Conservation (phyloP, 2,113 vertebrate species). For the Phocoena sinus region DNA sequence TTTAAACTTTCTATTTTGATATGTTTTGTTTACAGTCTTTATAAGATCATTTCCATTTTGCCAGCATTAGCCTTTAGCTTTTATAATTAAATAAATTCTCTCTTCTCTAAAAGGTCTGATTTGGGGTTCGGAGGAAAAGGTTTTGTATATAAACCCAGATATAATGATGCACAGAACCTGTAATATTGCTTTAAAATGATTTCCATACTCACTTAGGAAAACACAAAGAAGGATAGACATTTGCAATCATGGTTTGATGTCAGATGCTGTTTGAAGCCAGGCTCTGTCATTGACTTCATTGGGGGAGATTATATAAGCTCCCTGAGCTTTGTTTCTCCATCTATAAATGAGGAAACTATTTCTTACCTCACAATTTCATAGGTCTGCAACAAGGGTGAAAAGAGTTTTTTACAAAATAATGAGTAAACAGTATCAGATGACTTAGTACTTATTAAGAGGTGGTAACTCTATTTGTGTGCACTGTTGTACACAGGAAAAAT, state of each 20-base stretch:
- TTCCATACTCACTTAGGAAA: not conserved
- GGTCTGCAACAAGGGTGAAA: not conserved
- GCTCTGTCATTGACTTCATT: not conserved
- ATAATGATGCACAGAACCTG: not conserved
- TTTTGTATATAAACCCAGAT: not conserved
- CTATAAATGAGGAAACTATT: not conserved
- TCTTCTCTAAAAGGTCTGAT: not conserved
- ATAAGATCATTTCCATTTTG: not conserved
- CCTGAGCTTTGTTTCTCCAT: not conserved
- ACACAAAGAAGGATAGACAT: not conserved
- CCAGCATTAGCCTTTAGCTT: not conserved
- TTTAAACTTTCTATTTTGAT: not conserved
- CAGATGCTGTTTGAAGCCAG: not conserved
- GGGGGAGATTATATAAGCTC: not conserved
- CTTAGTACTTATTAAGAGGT: not conserved
- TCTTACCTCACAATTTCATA: not conserved
- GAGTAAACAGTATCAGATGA: not conserved
- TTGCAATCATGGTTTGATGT: not conserved
- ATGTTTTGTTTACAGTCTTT: not conserved
- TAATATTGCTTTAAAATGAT: not conserved
- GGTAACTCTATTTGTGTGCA: not conserved
- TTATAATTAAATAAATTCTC: not conserved
- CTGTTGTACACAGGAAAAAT: not conserved
- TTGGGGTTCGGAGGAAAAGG: not conserved
- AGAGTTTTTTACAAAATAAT: not conserved